Evolutionary conservation across 1,140 invertebrate species (phyloP), one percentile per base, ranked within the genome.

Genomic region (Aricia agestis): DNA sequence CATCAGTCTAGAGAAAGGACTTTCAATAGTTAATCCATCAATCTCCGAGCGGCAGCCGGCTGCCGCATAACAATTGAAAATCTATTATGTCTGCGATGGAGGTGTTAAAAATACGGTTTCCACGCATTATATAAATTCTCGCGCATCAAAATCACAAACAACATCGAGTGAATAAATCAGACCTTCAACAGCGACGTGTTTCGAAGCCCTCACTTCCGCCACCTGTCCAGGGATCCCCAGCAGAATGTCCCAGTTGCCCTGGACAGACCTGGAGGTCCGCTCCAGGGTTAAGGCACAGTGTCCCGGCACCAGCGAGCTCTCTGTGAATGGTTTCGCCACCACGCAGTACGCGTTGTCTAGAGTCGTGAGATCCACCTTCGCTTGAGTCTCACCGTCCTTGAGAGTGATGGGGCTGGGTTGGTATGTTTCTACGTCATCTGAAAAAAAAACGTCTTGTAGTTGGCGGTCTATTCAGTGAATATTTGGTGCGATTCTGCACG

Each of bases 181-280:
- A 89, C 87, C 77, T 76, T 86, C 77, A 52, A 90, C 82, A 59
- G 74, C 67, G 3, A 90, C 75, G 4, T 70, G 71, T 58, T 78
- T 80, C 10, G 82, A 75, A 6, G 83, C 65, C 61, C 74, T 73
- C 25, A 86, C 52, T 71, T 91, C 89, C 0, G 74, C 68, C 2
- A 91, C 78, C 69, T 77, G 73, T 17, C 88, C 89, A 0, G 85
- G 83, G 1, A 89, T 31, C 11, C 83, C 89, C 32, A 89, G 68
- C 0, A 83, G 68, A 2, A 88, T 74, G 18, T 82, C 78, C 89
- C 89, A 91, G 32, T 75, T 79, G 1, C 89, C 89, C 73, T 90
- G 85, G 6, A 90, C 76, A n/a, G 84, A 86, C 75, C 87, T 80
- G 4, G 79, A 83, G 1, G 81, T 76, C 11, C 79, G 79, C 13